Percentiles rank a stretch among this genome's conserved stretches.
Conservation (phyloP, 2,797 vertebrate species). For the Dallia pectoralis region DNA sequence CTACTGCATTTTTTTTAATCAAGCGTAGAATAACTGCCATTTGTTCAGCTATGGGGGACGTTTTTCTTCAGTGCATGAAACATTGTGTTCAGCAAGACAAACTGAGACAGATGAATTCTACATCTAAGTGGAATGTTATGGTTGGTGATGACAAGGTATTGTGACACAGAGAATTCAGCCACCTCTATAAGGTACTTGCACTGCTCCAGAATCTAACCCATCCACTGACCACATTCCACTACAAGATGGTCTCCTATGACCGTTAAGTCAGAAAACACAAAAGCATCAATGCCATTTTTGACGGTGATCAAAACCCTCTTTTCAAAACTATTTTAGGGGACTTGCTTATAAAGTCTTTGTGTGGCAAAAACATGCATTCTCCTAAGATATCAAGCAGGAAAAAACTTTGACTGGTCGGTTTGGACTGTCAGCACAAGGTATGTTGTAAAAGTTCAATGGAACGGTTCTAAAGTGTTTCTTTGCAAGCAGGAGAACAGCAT, state of each 20-base stretch:
- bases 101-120: slow-evolving; percentile 81
- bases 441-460: slow-evolving; percentile 35
- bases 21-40: slow-evolving; percentile 92
- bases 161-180: slow-evolving; percentile 71
- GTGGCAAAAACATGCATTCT: slow-evolving; percentile 14
- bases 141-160: slow-evolving; percentile 72
- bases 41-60: slow-evolving; percentile 83
- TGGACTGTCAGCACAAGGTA: slow-evolving; percentile 21
- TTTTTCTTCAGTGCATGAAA: slow-evolving; percentile 84
- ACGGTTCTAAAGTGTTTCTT: slow-evolving; percentile 43
- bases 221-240: slow-evolving; percentile 7
- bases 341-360: background rate
- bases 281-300: background rate
- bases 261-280: background rate
- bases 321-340: background rate
- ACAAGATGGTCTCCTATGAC: slow-evolving; percentile 5
- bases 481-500: slow-evolving; percentile 59
- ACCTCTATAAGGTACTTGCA: slow-evolving; percentile 20
- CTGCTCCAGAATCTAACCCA: slow-evolving; percentile 2
- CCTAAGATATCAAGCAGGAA: slow-evolving; percentile 12
- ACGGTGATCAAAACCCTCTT: background rate
- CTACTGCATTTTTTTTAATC: slow-evolving; percentile 85
- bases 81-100: slow-evolving; percentile 81
- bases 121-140: slow-evolving; percentile 87
- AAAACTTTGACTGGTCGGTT: slow-evolving; percentile 29